These are phyloP conservation scores for Trichogramma pretiosum DNA, from an alignment of 1,140 invertebrate genomes.

Conservation along the genomic window DNA sequence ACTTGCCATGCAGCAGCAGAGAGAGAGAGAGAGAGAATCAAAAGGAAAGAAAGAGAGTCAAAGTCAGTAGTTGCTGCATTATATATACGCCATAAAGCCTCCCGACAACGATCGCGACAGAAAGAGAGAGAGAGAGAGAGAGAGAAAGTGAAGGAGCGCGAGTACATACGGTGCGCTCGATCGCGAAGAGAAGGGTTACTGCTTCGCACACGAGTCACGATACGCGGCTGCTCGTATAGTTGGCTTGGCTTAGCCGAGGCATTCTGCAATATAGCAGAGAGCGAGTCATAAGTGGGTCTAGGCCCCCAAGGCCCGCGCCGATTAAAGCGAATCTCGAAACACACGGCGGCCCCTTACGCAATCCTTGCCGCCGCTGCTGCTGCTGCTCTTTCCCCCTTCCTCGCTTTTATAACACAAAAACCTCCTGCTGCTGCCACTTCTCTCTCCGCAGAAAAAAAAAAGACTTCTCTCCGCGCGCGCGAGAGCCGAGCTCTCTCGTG, in stretches of 20 bases:
- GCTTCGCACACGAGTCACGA: conserved; percentile 2
- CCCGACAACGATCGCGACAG: too few relatives aligned
- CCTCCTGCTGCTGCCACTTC: too few relatives aligned
- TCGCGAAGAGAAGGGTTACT: conserved; percentile 3
- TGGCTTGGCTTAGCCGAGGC: too few relatives aligned
- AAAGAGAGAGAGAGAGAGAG: conserved; percentile 2
- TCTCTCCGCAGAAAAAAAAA: too few relatives aligned
- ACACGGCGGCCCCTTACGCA: conserved; percentile 32
- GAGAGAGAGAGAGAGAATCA: too few relatives aligned
- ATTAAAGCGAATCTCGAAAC: conserved; percentile 37
- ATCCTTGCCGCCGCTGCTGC: conserved; percentile 20
- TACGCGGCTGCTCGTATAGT: conserved; percentile 12
- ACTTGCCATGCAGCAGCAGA: too few relatives aligned
- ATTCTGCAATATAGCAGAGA: too few relatives aligned
- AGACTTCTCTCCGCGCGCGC: not conserved
- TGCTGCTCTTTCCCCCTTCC: not conserved
- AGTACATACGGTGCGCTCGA: not conserved
- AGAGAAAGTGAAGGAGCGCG: too few relatives aligned
- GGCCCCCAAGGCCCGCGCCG: conserved; percentile 33
- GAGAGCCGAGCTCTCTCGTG: not conserved
- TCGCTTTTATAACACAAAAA: too few relatives aligned
- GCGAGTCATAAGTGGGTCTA: conserved; percentile 35
- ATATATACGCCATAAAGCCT: too few relatives aligned
- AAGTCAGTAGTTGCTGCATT: too few relatives aligned
- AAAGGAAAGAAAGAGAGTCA: too few relatives aligned